Percentiles rank a stretch among this genome's conserved stretches.
Conservation (phyloP, 2,797 vertebrate species). For the Sebastes cheni region DNA sequence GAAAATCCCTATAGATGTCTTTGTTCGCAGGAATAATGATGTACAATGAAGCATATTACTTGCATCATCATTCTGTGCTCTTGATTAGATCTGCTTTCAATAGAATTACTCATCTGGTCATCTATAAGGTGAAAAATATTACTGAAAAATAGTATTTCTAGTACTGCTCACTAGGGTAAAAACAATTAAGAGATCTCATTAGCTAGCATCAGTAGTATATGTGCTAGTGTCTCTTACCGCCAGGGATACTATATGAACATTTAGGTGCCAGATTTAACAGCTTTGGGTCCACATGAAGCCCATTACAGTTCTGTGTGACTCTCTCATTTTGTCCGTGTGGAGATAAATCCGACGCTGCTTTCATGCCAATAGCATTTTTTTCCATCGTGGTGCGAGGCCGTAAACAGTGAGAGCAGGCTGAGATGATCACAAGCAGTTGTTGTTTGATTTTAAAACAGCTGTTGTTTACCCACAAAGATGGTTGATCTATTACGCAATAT, state of each 20-base stretch:
- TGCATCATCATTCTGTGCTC: not conserved
- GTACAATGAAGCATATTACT: not conserved
- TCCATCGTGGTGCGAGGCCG: not conserved
- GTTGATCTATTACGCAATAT: not conserved
- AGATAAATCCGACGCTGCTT: constrained; percentile 3
- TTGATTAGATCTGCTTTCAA: not conserved
- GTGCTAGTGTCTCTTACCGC: constrained; percentile 1
- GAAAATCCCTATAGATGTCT: not conserved
- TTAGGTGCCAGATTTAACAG: constrained; percentile 24
- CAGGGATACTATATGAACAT: not conserved
- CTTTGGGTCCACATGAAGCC: constrained; percentile 29
- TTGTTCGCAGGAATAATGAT: not conserved
- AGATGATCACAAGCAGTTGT: constrained; percentile 17
- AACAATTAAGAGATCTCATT: not conserved
- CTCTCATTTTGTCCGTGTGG: constrained; percentile 26
- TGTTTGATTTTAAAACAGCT: constrained; percentile 17
- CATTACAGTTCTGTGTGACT: constrained; percentile 2
- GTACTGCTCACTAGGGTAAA: not conserved
- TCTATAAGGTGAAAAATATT: not conserved
- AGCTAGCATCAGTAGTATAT: not conserved
- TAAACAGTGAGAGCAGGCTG: not conserved
- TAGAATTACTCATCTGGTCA: not conserved
- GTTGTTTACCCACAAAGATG: constrained; percentile 22
- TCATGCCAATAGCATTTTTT: constrained; percentile 7
- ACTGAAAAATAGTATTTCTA: not conserved